Base-by-base conservation (phyloP, 2,113 vertebrate species). In the Dromas ardeola region DNA sequence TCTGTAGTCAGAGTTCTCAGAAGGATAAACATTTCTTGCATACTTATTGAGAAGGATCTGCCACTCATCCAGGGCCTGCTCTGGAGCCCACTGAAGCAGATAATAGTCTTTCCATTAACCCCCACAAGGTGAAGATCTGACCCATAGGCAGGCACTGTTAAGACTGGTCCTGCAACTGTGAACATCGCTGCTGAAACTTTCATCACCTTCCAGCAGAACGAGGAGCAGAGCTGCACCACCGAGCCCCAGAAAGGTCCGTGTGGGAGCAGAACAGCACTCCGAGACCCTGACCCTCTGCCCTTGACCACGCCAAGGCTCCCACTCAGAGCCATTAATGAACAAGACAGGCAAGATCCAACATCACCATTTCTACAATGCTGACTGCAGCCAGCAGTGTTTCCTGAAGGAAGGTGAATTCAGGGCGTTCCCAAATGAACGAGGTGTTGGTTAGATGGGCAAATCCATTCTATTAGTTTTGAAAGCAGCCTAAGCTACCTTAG, bases 21-120 rank as follows among this genome's bases (percentile, higher is more conserved):
- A 71, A 93, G 79, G 88, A 94, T 87, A 70, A 93, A 87, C 65
- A 85, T 91, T 93, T 92, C 90, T 90, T 74, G 27, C 81, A 78
- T 45, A 34, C 65, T 80, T 70, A 73, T 29, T 62, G 65, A 76
- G 90, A 82, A 65, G 47, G n/a, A 70, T 19, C 80, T 94, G 90
- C 79, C 45, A 15, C 42, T 95, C 85, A 86, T 2, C 15, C 66
- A 14, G 40, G 20, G 16, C 19, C 65, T 3, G 1, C 83, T 86
- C 45, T 0, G 1, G 55, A 81, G 52, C 29, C 53, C 6, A 2
- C 21, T 43, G 81, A 32, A 81, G 74, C 73, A 89, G 71, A 45
- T n/a, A 78, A 13, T 9, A 40, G 72, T 45, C 63, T 77, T 73
- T 40, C 45, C 52, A 6, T 81, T 53, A 71, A 90, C 23, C 17